Conservation (phyloP, 2,888 invertebrate species). For the Chirona hameri region DNA sequence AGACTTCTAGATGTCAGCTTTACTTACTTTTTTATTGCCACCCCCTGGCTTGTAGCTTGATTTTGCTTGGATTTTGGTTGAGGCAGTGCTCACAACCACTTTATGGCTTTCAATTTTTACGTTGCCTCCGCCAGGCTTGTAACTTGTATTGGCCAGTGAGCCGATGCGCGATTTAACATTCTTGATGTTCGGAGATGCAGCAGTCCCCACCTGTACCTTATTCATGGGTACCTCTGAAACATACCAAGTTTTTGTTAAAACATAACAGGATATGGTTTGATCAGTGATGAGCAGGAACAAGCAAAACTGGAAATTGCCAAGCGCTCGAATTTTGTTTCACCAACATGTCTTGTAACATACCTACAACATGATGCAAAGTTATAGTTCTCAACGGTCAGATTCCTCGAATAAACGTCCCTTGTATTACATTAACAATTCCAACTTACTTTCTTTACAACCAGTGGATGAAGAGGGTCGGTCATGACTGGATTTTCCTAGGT, state of each 20-base stretch:
- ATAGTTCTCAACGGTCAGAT: too few species aligned
- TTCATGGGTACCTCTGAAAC: slow-evolving; percentile 76
- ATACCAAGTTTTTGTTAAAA: too few species aligned
- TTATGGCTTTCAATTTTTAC: slow-evolving; percentile 84
- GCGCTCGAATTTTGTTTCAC: too few species aligned
- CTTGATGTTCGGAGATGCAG: slow-evolving; percentile 87
- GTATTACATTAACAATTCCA: too few species aligned
- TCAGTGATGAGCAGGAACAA: too few species aligned
- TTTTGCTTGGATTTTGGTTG: slow-evolving; percentile 85
- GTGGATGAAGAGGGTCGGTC: not conserved
- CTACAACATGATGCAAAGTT: too few species aligned
- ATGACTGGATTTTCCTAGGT: not conserved
- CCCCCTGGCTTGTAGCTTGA: slow-evolving; percentile 77
- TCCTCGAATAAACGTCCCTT: too few species aligned
- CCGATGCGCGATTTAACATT: slow-evolving; percentile 89
- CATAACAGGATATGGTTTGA: too few species aligned
- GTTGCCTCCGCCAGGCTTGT: slow-evolving; percentile 73
- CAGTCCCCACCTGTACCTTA: slow-evolving; percentile 85
- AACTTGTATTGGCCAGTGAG: slow-evolving; percentile 80
- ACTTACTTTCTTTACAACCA: not conserved
- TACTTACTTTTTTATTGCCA: slow-evolving; percentile 80
- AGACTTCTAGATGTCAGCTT: slow-evolving; percentile 34
- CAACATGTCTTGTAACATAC: too few species aligned
- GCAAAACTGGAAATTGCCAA: too few species aligned
- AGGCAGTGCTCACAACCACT: slow-evolving; percentile 75